These are phyloP conservation scores for Melolontha melolontha DNA, from an alignment of 2,888 invertebrate genomes.

Conservation along the genomic window DNA sequence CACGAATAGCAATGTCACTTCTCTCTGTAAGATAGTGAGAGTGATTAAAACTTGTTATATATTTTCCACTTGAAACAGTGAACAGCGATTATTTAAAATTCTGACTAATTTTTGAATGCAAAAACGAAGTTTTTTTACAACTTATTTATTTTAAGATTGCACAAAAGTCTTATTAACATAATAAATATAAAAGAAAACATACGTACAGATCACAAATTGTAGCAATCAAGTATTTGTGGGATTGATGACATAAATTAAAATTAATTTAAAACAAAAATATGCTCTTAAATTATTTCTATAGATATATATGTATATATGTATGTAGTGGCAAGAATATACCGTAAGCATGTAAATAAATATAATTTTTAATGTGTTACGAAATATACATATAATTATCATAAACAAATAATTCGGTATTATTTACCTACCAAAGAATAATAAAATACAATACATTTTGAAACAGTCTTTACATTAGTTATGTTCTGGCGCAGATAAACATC, in stretches of 20 bases:
- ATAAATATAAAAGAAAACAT: constrained; percentile 20
- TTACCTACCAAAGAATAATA: constrained; percentile 20
- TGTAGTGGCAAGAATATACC: constrained; percentile 43
- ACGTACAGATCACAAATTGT: constrained; percentile 32
- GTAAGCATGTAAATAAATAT: constrained; percentile 41
- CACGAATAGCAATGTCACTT: too few relatives aligned
- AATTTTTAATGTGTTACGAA: constrained; percentile 25
- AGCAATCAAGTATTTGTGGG: not conserved
- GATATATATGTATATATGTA: constrained; percentile 4
- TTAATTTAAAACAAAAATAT: constrained; percentile 16
- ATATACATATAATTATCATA: constrained; percentile 38
- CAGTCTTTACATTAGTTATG: constrained; percentile 57
- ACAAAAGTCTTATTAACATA: constrained; percentile 26
- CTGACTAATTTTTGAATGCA: too few relatives aligned
- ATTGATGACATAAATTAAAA: not conserved
- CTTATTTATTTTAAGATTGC: constrained; percentile 25
- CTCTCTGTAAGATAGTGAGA: too few relatives aligned
- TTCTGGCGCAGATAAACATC: constrained; percentile 58
- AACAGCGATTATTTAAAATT: too few relatives aligned
- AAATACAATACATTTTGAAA: constrained; percentile 48
- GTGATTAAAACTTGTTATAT: too few relatives aligned
- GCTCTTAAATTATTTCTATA: not conserved
- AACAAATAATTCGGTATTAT: constrained; percentile 24
- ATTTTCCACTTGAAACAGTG: too few relatives aligned
- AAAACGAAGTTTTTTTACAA: not conserved